phyloP scores from a whole-genome alignment of 2,888 invertebrate genomes.

The Oscheius sp. region DNA sequence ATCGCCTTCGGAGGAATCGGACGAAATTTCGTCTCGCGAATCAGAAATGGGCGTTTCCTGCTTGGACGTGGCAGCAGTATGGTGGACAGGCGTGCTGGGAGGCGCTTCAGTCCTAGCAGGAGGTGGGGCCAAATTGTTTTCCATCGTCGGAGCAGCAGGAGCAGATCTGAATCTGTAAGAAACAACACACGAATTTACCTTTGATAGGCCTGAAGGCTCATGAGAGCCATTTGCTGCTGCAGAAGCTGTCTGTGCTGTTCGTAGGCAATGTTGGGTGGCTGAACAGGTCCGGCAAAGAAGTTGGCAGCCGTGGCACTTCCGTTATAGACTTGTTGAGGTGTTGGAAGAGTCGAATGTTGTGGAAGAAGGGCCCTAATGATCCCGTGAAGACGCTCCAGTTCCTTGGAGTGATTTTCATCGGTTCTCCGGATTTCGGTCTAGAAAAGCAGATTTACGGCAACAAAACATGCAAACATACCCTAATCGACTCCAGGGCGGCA shows the following conservation, averaged over 20 bases:
- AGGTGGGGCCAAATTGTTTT: not conserved
- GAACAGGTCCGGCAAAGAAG: not conserved
- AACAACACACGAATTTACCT: too few relatives aligned
- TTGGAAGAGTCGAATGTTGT: not conserved
- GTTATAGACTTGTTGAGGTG: not conserved
- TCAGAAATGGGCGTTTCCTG: not conserved
- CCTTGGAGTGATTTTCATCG: conserved; percentile 11
- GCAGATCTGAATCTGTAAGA: too few relatives aligned
- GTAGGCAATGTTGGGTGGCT: not conserved
- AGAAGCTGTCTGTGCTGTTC: not conserved
- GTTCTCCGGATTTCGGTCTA: conserved; percentile 15
- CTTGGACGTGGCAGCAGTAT: not conserved
- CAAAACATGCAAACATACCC: not conserved
- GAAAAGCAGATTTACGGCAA: not conserved
- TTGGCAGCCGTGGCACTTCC: not conserved
- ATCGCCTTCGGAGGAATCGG: conserved; percentile 13
- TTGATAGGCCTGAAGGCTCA: too few relatives aligned
- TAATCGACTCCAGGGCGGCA: not conserved
- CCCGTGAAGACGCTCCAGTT: conserved; percentile 6
- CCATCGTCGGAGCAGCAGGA: not conserved
- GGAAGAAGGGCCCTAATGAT: conserved; percentile 12
- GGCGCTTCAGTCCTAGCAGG: not conserved
- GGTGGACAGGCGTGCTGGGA: not conserved
- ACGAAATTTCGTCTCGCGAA: not conserved
- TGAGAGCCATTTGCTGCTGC: not conserved